Percentiles rank a stretch among this genome's conserved stretches.
Conservation (phyloP, 2,797 vertebrate genomes). For the Sebastes reedi region DNA sequence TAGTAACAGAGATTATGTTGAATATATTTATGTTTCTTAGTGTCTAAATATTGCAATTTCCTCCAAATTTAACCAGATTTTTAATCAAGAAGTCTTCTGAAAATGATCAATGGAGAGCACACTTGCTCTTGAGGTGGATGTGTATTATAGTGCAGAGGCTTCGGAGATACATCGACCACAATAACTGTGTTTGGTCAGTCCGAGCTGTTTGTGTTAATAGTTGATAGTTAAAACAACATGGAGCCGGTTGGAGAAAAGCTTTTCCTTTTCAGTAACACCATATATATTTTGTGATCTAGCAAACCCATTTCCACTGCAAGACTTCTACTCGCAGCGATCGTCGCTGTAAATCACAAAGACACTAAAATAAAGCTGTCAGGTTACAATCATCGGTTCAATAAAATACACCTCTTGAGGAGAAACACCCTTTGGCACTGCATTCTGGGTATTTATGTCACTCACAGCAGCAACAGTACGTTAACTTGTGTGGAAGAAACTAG, state of each 20-base stretch:
- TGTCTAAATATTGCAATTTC: background rate
- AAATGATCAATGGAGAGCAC: background rate
- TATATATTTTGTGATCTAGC: background rate
- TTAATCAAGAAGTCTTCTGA: background rate
- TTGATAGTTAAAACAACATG: background rate
- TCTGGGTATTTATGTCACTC: slow-evolving; percentile 14
- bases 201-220: background rate
- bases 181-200: background rate
- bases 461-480: background rate
- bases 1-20: background rate
- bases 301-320: background rate
- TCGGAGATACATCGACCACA: background rate
- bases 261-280: background rate
- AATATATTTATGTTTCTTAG: background rate
- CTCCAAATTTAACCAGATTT: background rate
- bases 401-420: background rate
- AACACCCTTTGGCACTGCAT: background rate
- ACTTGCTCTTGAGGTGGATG: background rate
- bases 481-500: background rate
- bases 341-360: background rate
- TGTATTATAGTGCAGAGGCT: background rate
- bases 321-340: background rate
- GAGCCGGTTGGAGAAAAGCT: background rate
- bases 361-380: slow-evolving; percentile 27
- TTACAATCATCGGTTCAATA: background rate